phyloP scores from a whole-genome alignment of 1,140 invertebrate species.

The Rhagoletis pomonella region DNA sequence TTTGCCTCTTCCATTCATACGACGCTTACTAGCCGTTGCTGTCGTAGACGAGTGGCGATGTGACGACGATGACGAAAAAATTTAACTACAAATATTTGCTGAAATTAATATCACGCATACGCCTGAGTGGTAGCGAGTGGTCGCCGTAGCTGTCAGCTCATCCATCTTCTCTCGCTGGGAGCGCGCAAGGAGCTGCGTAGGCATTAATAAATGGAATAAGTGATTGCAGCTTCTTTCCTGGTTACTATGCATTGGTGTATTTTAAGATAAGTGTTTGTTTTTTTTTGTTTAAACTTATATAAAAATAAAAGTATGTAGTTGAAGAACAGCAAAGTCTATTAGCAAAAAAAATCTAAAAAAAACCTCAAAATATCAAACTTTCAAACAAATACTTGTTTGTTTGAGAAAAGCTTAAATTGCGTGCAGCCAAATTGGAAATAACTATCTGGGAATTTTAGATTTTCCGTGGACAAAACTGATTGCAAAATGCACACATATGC shows the following conservation, averaged over 20 bases:
- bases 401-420: too few species aligned
- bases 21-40: neutral
- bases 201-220: neutral
- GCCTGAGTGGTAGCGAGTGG: neutral
- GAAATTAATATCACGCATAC: slow-evolving; percentile 38
- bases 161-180: neutral
- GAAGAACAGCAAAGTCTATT: neutral
- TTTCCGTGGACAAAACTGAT: too few species aligned
- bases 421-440: too few species aligned
- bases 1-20: neutral
- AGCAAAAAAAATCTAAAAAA: too few species aligned
- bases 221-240: neutral
- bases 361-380: too few species aligned
- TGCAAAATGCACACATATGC: too few species aligned
- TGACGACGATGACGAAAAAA: neutral
- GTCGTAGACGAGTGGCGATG: neutral
- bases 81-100: slow-evolving; percentile 26
- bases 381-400: too few species aligned
- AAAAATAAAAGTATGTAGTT: neutral
- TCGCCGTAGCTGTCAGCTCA: neutral
- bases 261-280: neutral
- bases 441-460: too few species aligned
- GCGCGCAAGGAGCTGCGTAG: neutral
- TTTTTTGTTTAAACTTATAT: neutral
- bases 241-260: neutral